Conservation (phyloP, 2,888 invertebrate genomes). For the Rhagonycha lutea region DNA sequence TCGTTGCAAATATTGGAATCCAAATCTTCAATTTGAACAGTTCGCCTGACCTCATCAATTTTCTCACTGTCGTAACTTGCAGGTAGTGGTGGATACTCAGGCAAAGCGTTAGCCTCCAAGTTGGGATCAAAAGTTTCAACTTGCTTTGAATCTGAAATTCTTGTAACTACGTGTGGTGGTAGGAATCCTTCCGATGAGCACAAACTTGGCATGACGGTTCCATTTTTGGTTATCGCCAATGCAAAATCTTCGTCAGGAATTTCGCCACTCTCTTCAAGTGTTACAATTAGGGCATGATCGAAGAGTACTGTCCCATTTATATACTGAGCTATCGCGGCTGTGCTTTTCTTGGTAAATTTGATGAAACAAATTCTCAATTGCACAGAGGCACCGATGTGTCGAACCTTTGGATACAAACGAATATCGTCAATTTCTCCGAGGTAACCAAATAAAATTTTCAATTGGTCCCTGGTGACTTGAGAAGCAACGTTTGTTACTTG, state of each 20-base stretch:
- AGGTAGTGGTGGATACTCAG: constrained; percentile 89
- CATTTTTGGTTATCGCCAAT: constrained; percentile 88
- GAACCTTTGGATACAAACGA: constrained; percentile 87
- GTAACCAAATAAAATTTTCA: constrained; percentile 93
- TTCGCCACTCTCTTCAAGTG: constrained; percentile 84
- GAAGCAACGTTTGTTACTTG: constrained; percentile 98
- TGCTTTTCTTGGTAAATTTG: constrained; percentile 85
- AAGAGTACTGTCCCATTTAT: constrained; percentile 99
- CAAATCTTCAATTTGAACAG: constrained; percentile 84
- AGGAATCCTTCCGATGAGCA: constrained; percentile 82
- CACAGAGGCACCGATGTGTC: constrained; percentile 88
- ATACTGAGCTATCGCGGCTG: constrained; percentile 95
- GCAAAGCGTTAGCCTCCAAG: constrained; percentile 77
- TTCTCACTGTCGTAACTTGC: constrained; percentile 85
- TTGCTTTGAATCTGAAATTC: constrained; percentile 76
- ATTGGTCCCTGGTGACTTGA: constrained; percentile 94
- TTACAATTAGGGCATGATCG: constrained; percentile 93
- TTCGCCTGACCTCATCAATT: constrained; percentile 95
- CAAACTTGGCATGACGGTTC: constrained; percentile 85
- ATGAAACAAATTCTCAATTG: constrained; percentile 95
- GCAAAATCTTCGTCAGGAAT: constrained; percentile 97
- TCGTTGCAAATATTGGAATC: constrained; percentile 70
- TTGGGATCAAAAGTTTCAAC: constrained; percentile 90
- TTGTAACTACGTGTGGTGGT: constrained; percentile 88
- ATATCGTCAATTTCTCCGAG: constrained; percentile 95